phyloP scores from a whole-genome alignment of 2,888 invertebrate genomes.

The Drosophila birchii region DNA sequence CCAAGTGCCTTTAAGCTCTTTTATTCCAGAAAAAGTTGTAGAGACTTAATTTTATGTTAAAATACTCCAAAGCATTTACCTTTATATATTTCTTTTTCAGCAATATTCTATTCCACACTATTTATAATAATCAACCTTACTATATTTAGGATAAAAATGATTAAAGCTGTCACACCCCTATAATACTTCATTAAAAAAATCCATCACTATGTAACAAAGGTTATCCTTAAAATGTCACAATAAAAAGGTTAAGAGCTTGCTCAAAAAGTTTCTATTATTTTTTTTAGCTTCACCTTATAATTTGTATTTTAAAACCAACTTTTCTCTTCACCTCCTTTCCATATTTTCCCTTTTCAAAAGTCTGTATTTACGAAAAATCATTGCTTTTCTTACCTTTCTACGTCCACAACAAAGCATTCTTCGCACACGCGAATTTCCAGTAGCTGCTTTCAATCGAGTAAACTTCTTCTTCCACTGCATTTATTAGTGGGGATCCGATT shows the following conservation, averaged over 20 bases:
- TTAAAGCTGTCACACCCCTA: not conserved
- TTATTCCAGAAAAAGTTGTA: not conserved
- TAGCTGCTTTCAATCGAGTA: constrained; percentile 91
- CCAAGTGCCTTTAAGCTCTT: not conserved
- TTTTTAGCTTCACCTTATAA: not conserved
- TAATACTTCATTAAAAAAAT: not conserved
- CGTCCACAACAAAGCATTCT: constrained; percentile 98
- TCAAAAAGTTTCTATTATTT: not conserved
- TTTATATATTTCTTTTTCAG: not conserved
- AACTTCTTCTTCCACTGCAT: constrained; percentile 95
- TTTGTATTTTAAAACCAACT: not conserved
- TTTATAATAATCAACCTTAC: not conserved
- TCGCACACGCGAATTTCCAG: constrained; percentile 91
- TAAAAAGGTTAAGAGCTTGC: not conserved
- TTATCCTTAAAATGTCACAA: not conserved
- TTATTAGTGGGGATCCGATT: constrained; percentile 83
- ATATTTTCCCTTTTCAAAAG: not conserved
- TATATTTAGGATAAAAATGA: not conserved
- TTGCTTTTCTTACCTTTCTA: constrained; percentile 91
- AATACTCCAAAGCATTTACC: not conserved
- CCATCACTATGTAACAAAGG: not conserved
- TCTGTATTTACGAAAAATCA: too few relatives aligned
- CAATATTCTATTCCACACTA: not conserved
- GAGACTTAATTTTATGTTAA: not conserved
- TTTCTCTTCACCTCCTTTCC: rapidly evolving